Conservation (phyloP, 2,888 invertebrate genomes). For the Drosophila phalerata region DNA sequence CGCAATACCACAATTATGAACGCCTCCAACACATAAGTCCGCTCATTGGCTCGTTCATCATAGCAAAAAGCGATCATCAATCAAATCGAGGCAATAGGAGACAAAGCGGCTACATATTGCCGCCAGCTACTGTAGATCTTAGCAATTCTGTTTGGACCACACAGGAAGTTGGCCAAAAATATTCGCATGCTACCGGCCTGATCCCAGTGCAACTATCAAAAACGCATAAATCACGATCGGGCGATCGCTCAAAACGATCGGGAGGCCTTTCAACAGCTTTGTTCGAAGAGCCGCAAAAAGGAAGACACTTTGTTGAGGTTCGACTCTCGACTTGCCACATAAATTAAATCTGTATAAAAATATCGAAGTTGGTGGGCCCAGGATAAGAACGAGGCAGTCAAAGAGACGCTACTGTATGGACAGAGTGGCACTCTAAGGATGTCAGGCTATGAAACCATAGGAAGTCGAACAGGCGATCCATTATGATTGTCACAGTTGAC, state of each 20-base stretch:
- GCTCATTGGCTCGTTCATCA: slow-evolving; percentile 49
- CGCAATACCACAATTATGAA: slow-evolving; percentile 55
- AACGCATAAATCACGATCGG: slow-evolving; percentile 76
- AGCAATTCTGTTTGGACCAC: slow-evolving; percentile 49
- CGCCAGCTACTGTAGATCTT: slow-evolving; percentile 66
- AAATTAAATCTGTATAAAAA: slow-evolving; percentile 80
- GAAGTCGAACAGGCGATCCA: slow-evolving; percentile 63
- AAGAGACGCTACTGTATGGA: slow-evolving; percentile 70
- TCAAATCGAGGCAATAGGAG: slow-evolving; percentile 56
- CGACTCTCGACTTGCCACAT: slow-evolving; percentile 64
- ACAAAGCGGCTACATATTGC: slow-evolving; percentile 56
- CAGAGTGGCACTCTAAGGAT: slow-evolving; percentile 56
- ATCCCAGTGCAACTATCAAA: slow-evolving; percentile 68
- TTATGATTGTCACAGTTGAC: slow-evolving; percentile 82
- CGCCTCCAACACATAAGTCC: slow-evolving; percentile 36
- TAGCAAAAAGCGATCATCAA: slow-evolving; percentile 60
- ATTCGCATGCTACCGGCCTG: slow-evolving; percentile 62
- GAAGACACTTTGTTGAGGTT: slow-evolving; percentile 15
- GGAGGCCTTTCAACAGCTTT: slow-evolving; percentile 75
- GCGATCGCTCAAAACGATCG: slow-evolving; percentile 32
- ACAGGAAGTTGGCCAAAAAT: slow-evolving; percentile 68
- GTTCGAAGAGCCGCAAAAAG: slow-evolving; percentile 64
- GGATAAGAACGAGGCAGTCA: slow-evolving; percentile 12
- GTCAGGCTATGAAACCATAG: slow-evolving; percentile 29
- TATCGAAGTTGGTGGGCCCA: slow-evolving; percentile 81